Percentiles rank a stretch among this genome's conserved stretches.
Conservation (phyloP, 2,888 invertebrate species). For the Zaprionus bogoriensis region DNA sequence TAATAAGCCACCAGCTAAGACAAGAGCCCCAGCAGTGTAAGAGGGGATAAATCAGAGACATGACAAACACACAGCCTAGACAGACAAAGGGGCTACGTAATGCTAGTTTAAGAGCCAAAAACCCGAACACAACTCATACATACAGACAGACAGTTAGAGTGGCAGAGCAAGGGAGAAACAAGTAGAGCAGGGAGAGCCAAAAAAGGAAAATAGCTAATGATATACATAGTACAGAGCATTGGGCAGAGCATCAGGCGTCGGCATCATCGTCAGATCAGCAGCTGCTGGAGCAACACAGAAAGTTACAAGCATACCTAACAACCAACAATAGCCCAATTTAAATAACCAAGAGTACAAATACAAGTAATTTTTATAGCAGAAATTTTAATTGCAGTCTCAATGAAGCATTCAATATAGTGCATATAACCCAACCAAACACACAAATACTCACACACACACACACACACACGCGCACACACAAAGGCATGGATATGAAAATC, state of each 20-base stretch:
- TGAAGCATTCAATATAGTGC: slow-evolving; percentile 60
- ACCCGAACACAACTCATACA: slow-evolving; percentile 12
- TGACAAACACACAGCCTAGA: slow-evolving; percentile 49
- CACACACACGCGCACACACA: slow-evolving; percentile 29
- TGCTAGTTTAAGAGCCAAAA: slow-evolving; percentile 49
- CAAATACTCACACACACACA: slow-evolving; percentile 27
- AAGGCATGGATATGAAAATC: slow-evolving; percentile 60
- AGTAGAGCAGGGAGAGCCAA: slow-evolving; percentile 27
- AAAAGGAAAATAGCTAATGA: slow-evolving; percentile 44
- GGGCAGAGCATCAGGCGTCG: slow-evolving; percentile 26
- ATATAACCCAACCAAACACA: slow-evolving; percentile 18
- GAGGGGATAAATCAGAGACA: slow-evolving; percentile 6
- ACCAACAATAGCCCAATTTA: slow-evolving; percentile 82
- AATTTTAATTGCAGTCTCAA: slow-evolving; percentile 82
- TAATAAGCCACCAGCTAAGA: slow-evolving; percentile 38
- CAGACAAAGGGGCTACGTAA: slow-evolving; percentile 41
- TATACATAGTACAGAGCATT: slow-evolving; percentile 18
- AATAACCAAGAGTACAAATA: slow-evolving; percentile 83
- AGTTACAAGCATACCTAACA: slow-evolving; percentile 73
- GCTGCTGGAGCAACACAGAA: slow-evolving; percentile 38
- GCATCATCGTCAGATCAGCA: slow-evolving; percentile 2
- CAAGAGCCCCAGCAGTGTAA: slow-evolving; percentile 20
- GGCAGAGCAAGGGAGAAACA: slow-evolving; percentile 11
- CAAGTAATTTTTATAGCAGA: slow-evolving; percentile 82
- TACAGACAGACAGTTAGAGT: slow-evolving; percentile 1